phyloP scores from a whole-genome alignment of 2,888 invertebrate genomes.

The Volucella bombylans region DNA sequence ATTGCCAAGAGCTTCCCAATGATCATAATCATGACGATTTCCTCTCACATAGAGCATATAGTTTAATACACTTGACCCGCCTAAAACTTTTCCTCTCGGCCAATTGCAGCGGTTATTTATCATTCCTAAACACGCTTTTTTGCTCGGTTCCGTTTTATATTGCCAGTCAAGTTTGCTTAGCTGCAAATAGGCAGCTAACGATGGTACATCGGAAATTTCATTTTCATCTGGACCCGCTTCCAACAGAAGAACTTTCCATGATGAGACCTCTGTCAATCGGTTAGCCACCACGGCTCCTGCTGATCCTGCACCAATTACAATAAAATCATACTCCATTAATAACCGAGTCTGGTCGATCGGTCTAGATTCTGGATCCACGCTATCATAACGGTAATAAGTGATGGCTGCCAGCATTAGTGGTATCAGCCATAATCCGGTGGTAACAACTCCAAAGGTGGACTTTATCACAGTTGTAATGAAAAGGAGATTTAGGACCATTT shows the following conservation, averaged over 20 bases:
- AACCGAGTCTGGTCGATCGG: slow-evolving; percentile 88
- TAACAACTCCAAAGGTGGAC: slow-evolving; percentile 87
- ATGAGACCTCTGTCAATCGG: slow-evolving; percentile 88
- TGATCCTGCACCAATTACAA: slow-evolving; percentile 93
- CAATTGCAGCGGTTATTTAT: slow-evolving; percentile 92
- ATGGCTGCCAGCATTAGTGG: slow-evolving; percentile 92
- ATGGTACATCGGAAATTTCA: slow-evolving; percentile 93
- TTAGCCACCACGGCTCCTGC: slow-evolving; percentile 95
- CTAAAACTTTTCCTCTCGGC: slow-evolving; percentile 94
- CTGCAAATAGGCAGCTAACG: slow-evolving; percentile 92
- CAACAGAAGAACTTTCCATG: slow-evolving; percentile 90
- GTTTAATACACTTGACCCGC: slow-evolving; percentile 93
- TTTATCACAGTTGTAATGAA: slow-evolving; percentile 90
- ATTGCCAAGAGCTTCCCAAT: slow-evolving; percentile 93
- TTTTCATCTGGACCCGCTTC: slow-evolving; percentile 95
- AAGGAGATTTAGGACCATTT: slow-evolving; percentile 89
- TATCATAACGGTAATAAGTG: slow-evolving; percentile 91
- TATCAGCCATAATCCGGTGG: slow-evolving; percentile 92
- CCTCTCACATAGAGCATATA: slow-evolving; percentile 96
- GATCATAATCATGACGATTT: slow-evolving; percentile 91
- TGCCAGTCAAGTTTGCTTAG: slow-evolving; percentile 93
- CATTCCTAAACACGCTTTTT: slow-evolving; percentile 91
- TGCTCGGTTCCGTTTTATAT: slow-evolving; percentile 93
- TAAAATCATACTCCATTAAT: slow-evolving; percentile 90
- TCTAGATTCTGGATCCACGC: slow-evolving; percentile 90